phyloP scores from a whole-genome alignment of 2,113 vertebrate genomes.

The Sinocyclocheilus anshuiensis region DNA sequence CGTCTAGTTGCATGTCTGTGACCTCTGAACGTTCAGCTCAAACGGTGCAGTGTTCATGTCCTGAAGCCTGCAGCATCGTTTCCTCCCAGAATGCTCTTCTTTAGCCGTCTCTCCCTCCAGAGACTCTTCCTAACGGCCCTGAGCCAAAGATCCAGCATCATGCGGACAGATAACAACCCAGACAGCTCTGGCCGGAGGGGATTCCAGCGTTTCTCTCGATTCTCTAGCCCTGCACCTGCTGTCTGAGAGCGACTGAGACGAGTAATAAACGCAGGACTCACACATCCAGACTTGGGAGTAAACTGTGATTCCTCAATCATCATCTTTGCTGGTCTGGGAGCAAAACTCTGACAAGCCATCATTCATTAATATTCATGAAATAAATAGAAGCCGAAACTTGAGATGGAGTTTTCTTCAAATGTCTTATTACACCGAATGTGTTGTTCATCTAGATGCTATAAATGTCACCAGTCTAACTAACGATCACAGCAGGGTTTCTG shows the following conservation, averaged over 20 bases:
- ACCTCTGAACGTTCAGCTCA: neutral
- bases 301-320: neutral
- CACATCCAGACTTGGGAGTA: neutral
- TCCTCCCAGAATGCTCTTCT: conserved; percentile 2
- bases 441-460: neutral
- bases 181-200: neutral
- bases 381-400: neutral
- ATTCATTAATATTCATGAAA: neutral
- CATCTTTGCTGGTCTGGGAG: neutral
- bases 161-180: neutral
- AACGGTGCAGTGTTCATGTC: neutral
- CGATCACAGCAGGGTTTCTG: neutral
- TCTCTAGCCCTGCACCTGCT: neutral
- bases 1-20: neutral
- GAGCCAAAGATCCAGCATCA: neutral
- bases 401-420: neutral
- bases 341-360: neutral
- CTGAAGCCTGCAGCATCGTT: neutral
- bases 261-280: neutral
- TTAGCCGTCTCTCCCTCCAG: neutral
- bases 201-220: neutral
- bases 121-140: neutral
- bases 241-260: neutral
- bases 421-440: neutral
- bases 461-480: neutral